These are phyloP conservation scores for Lumbricus terrestris DNA, from an alignment of 2,888 invertebrate species.

Conservation along the genomic window DNA sequence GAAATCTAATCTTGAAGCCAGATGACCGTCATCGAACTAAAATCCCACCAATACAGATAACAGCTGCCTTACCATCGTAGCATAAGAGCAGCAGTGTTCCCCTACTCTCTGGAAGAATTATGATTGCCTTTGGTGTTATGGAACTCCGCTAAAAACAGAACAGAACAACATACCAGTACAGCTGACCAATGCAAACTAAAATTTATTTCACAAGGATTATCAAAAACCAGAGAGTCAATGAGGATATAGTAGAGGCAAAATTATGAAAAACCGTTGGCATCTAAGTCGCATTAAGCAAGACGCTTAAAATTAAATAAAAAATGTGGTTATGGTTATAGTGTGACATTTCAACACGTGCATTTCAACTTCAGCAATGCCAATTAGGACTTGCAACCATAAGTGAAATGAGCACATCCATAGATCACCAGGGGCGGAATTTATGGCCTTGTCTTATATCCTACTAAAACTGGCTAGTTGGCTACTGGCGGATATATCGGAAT, in stretches of 20 bases:
- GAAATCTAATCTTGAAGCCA: background rate
- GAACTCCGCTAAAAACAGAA: background rate
- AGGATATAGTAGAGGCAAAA: background rate
- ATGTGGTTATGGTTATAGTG: too few species aligned
- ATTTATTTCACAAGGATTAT: background rate
- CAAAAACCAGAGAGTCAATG: background rate
- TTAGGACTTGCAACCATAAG: background rate
- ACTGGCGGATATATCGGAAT: too few species aligned
- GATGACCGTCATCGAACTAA: background rate
- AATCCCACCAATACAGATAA: background rate
- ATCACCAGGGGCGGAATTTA: too few species aligned
- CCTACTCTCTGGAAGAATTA: slow-evolving; percentile 9
- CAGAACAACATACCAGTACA: background rate
- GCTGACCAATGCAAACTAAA: background rate
- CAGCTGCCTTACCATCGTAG: background rate
- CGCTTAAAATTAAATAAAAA: too few species aligned
- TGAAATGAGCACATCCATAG: background rate
- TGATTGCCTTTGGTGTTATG: slow-evolving; percentile 7
- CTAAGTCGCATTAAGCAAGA: background rate
- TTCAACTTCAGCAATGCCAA: slow-evolving; percentile 3
- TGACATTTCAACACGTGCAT: too few species aligned
- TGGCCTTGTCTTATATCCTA: too few species aligned
- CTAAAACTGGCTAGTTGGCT: too few species aligned
- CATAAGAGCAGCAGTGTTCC: slow-evolving; percentile 4
- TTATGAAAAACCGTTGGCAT: background rate